Evolutionary conservation across 2,797 vertebrate species (phyloP), one percentile per base, ranked within the genome.

Genomic region (Typhlichthys eigenmanni): DNA sequence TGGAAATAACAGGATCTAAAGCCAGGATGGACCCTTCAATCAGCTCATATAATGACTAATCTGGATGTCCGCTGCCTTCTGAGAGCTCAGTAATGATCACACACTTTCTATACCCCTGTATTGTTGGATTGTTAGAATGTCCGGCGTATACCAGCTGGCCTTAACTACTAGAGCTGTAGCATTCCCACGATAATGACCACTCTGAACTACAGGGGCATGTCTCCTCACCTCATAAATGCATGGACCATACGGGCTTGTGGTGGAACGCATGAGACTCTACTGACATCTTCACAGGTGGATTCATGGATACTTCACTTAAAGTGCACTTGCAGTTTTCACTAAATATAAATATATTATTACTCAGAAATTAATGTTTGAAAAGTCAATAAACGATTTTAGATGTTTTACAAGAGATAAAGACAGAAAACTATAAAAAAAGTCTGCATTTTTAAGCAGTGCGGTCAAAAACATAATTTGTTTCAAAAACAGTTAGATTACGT

Each of bases 131-230:
- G 86, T 60, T 70, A 68, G 78, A 80, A 83, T 76, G 86, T 84
- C 77, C 72, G 60, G 72, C 76, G 72, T 79, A 71, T 62, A 74
- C 19, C 74, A 72, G 60, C 84, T 90, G 87, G 91, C 88, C 90
- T 89, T 77, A 84, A 81, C 85, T 71, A 80, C 87, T 75, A 83
- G 81, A 85, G 83, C 85, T 66, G 82, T 63, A 85, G 81, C 81
- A 81, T 86, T 81, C 86, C 79, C 78, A 70, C 85, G 84, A 89
- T 92, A 92, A 92, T 91, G 88, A 89, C 85, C 83, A 83, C 78
- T 84, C 85, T 80, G 81, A 80, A 84, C 83, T 77, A 78, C 77
- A 73, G 83, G 80, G 85, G 82, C 83, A 82, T 78, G 64, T 63
- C 71, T 85, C 84, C 83, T 79, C 83, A 74, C 78, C 78, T 74